These are phyloP conservation scores for Microtus montanus DNA, from an alignment of 2,113 vertebrate species.

Conservation along the genomic window DNA sequence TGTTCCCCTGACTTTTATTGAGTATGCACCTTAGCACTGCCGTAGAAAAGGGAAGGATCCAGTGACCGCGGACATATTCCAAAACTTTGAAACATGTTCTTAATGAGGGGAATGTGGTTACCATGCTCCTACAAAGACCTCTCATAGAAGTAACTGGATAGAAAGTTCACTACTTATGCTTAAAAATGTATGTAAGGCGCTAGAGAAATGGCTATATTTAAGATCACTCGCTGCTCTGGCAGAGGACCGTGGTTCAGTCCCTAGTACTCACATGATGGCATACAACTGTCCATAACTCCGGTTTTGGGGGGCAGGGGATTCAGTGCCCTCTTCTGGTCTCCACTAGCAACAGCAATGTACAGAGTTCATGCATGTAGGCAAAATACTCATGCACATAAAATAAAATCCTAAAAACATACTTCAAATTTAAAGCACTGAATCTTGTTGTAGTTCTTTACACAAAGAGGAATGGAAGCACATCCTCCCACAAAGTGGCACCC, in stretches of 20 bases:
- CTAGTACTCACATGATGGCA: neutral
- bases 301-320: neutral
- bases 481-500: neutral
- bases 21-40: neutral
- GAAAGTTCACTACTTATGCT: neutral
- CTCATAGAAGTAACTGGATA: neutral
- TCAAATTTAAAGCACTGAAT: neutral
- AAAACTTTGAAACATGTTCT: neutral
- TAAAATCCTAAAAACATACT: neutral
- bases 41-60: neutral
- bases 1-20: neutral
- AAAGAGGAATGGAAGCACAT: neutral
- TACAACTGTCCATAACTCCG: neutral
- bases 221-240: neutral
- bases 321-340: neutral
- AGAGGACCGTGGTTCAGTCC: neutral
- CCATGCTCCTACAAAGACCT: neutral
- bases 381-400: neutral
- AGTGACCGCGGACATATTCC: neutral
- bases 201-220: neutral
- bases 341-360: neutral
- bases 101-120: neutral
- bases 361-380: neutral
- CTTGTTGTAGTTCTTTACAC: neutral
- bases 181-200: neutral